phyloP scores from a whole-genome alignment of 2,113 vertebrate species.

The Rostratula benghalensis region DNA sequence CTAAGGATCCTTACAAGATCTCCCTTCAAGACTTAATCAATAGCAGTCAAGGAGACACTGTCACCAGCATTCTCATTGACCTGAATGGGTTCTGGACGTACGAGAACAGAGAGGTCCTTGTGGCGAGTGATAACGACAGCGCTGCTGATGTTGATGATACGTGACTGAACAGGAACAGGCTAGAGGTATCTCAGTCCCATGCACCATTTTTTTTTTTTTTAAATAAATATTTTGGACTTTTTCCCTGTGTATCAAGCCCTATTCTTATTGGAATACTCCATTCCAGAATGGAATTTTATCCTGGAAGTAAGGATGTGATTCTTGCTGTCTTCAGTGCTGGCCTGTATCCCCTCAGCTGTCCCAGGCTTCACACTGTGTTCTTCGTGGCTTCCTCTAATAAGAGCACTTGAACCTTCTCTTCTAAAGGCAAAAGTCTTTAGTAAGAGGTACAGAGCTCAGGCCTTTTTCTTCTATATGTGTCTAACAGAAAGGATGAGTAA shows the following conservation, averaged over 20 bases:
- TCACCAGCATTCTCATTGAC: conserved; percentile 96
- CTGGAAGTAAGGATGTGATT: not conserved
- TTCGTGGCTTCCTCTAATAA: not conserved
- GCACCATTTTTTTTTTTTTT: not conserved
- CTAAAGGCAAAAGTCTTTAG: not conserved
- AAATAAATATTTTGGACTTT: conserved; percentile 13
- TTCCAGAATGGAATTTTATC: not conserved
- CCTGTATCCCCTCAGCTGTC: not conserved
- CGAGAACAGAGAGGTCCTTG: conserved; percentile 96
- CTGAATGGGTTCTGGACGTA: conserved; percentile 99
- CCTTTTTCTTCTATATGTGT: not conserved
- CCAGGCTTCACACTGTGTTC: not conserved
- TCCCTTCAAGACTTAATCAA: conserved; percentile 96
- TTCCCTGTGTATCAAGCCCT: not conserved
- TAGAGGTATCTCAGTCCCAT: not conserved
- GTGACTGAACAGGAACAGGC: conserved; percentile 65
- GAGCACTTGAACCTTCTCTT: not conserved
- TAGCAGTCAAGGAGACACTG: conserved; percentile 96
- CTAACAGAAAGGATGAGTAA: not conserved
- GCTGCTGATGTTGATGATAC: conserved; percentile 85
- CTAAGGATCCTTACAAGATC: conserved; percentile 93
- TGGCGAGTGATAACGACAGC: conserved; percentile 86
- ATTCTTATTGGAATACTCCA: not conserved
- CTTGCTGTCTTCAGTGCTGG: not conserved
- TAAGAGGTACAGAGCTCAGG: not conserved